A percentile compares a stretch with the other conserved stretches of the same genome.
These are phyloP conservation scores for Aurelia sp. DNA, from an alignment of 30 jellyfish, hydroid and myxozoan genomes.

Conservation along the genomic window DNA sequence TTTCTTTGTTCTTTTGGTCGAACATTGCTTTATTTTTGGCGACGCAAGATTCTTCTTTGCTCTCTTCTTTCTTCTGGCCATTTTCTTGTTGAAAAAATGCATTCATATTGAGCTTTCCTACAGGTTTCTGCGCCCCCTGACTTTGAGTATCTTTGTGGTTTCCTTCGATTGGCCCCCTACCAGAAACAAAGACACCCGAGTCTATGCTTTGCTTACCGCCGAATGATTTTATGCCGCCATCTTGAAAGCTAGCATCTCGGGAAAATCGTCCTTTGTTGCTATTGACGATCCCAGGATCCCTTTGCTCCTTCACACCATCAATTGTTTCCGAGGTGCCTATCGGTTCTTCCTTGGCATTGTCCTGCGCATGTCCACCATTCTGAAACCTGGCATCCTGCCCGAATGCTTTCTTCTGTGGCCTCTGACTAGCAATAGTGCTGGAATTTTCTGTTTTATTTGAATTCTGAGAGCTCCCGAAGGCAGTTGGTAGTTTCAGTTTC, in stretches of 20 bases:
- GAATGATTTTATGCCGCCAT: no score
- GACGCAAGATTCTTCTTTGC: slow-evolving; percentile 32
- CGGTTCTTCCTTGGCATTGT: no score
- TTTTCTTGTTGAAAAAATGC: slow-evolving; percentile 16
- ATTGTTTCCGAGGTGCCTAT: no score
- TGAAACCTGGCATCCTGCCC: not conserved
- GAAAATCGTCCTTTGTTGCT: no score
- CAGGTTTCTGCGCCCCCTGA: not conserved
- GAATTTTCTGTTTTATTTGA: not conserved
- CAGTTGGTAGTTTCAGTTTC: slow-evolving; percentile 31
- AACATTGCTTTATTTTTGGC: slow-evolving; percentile 56
- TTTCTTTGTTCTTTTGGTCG: slow-evolving; percentile 25
- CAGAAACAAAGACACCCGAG: no score
- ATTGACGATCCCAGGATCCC: no score
- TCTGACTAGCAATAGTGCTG: not conserved
- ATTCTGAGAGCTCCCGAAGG: slow-evolving; percentile 10
- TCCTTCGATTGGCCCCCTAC: no score
- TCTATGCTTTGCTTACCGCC: no score
- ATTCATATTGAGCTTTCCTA: slow-evolving; percentile 29
- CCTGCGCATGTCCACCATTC: not conserved
- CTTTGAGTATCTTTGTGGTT: no score
- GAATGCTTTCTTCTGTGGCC: not conserved
- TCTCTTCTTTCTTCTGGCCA: not conserved
- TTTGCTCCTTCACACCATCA: no score
- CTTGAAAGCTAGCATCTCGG: no score